Evolutionary conservation across 2,888 invertebrate genomes (phyloP), one percentile per base, ranked within the genome.

Genomic region (Halictus ligatus): DNA sequence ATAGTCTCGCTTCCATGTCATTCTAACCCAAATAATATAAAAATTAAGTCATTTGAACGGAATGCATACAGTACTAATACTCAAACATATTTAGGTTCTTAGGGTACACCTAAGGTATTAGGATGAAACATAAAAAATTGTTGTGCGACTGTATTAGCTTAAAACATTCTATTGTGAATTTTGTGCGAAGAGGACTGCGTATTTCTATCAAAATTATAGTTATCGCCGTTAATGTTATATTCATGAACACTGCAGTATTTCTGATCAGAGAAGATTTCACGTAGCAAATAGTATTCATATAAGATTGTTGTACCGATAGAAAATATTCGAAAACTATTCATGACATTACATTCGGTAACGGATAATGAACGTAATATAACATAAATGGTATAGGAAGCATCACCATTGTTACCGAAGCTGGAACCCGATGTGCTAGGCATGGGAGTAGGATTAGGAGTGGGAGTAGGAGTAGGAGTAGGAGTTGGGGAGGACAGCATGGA

Each of bases 401-500:
- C 95, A 86, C 94, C 95, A 86, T 93, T 94, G 91, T 93, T 95
- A 92, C 94, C 95, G 91, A 95, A 95, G 93, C 94, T 95, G 95
- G 95, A 95, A 90, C 90, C 94, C 74, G 95, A 95, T 91, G 94
- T 94, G 80, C 93, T 95, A 91, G 92, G 93, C 93, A 94, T 95
- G 92, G 95, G 95, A 93, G 93, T 93, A 91, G 95, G 94, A 94
- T 93, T 95, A 91, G 94, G 94, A 91, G 94, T 94, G 90, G 94
- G 94, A 89, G 94, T 94, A 89, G 94, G 94, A 89, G 94, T 94
- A 89, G 92, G 92, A 87, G 92, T 92, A 86, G 92, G 92, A 91
- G 93, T 93, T 87, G 95, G 95, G 89, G 95, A 95, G 86, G 95
- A 95, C 94, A 95, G 95, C 93, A 95, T 95, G 95, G 95, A 95